A percentile compares a stretch with the other conserved stretches of the same genome.
These are phyloP conservation scores for Drosophila melanogaster DNA, from an alignment of 1,140 invertebrate species.

Conservation along the genomic window Release_6_plus_ISO1_MT NT_037436.4:585501-586000, in stretches of 20 bases:
- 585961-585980: slow-evolving; percentile 19
- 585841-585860: slow-evolving; percentile 47
- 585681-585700: slow-evolving; percentile 22
- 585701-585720: slow-evolving; percentile 19
- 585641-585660: not conserved
- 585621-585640: not conserved
- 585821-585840: slow-evolving; percentile 25
- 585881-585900: slow-evolving; percentile 79
- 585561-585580: slow-evolving; percentile 13
- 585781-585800: slow-evolving; percentile 7
- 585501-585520: slow-evolving; percentile 15
- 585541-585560: slow-evolving; percentile 30
- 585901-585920: slow-evolving; percentile 54
- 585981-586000: slow-evolving; percentile 38
- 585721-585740: slow-evolving; percentile 16
- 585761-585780: slow-evolving; percentile 16
- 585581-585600: slow-evolving; percentile 10
- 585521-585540: slow-evolving; percentile 19
- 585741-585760: slow-evolving; percentile 4
- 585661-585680: slow-evolving; percentile 5
- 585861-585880: slow-evolving; percentile 73
- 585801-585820: slow-evolving; percentile 30
- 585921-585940: slow-evolving; percentile 59
- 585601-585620: too few relatives aligned
- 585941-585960: slow-evolving; percentile 61